Base-by-base conservation (phyloP, 2,888 invertebrate genomes). In the Agonum fuliginosum region DNA sequence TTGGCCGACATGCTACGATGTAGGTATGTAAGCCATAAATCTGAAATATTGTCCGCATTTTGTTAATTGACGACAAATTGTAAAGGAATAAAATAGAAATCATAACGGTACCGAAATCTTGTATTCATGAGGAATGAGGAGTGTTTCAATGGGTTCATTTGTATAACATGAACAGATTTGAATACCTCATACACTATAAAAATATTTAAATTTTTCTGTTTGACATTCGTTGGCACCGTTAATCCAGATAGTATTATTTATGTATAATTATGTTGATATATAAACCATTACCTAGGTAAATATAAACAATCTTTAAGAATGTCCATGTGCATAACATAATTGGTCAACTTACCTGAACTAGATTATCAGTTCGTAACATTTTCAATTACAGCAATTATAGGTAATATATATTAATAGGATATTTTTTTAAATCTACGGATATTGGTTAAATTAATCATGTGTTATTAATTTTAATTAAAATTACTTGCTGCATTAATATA, bases 11-110 rank as follows among this genome's bases (percentile, higher is more conserved):
- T 62, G 34, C 30, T 34, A 62, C 19, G 17, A 19, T 62, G 62
- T 62, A 34, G 30, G 34, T 62, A 34, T 62, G 34, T 62, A 62
- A 62, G 37, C 34, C 19, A 17, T 62, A 62, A 62, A 62, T 62
- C 17, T 62, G 6, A 62, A 62, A 62, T 34, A 34, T 54, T 54
- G 24, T 24, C 54, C 54, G 54, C 54, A 12, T 54, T 54, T 54
- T 54, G 30, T 62, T 62, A 62, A 62, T 67, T 67, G 37, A 37
- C 12, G 20, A 67, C 37, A 67, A 67, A 67, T 62, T 62, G 41
- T 67, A 37, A 2, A 67, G 12, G 27, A 67, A 41, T 41, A 37
- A 37, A 41, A 67, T 67, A 67, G 41, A 41, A 41, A 67, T 67
- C 27, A 41, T 67, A 67, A 67, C 67, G 67, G 67, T 19, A 41